Evolutionary conservation across 1,140 invertebrate genomes (phyloP).

Genomic region (Leguminivora glycinivorella): DNA sequence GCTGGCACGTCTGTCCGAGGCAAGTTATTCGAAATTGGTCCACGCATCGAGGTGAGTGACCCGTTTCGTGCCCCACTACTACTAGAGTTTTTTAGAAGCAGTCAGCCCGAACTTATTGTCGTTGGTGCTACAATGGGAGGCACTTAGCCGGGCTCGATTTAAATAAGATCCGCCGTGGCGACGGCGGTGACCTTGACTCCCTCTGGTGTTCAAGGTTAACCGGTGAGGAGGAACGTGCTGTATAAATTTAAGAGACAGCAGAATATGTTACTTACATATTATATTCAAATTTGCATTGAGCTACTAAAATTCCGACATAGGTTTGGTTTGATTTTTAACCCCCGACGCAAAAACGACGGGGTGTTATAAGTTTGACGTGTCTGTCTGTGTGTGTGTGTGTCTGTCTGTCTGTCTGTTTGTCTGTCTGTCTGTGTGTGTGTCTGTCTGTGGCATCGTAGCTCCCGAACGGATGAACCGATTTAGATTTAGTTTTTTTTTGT

Average conservation of each 20-base stretch:
- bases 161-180: conserved; percentile 37
- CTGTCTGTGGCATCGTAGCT: too few relatives aligned
- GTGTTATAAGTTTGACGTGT: too few relatives aligned
- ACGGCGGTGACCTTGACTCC: conserved; percentile 56
- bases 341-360: too few relatives aligned
- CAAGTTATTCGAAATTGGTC: conserved; percentile 62
- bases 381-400: too few relatives aligned
- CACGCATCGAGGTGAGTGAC: conserved; percentile 59
- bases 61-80: conserved; percentile 51
- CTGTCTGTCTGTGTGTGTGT: too few relatives aligned
- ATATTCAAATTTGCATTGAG: too few relatives aligned
- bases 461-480: too few relatives aligned
- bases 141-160: conserved; percentile 46
- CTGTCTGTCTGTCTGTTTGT: too few relatives aligned
- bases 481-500: too few relatives aligned
- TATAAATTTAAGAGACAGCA: conserved; percentile 13
- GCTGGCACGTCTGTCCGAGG: conserved; percentile 40
- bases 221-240: conserved; percentile 27
- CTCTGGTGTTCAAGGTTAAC: conserved; percentile 54
- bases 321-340: too few relatives aligned
- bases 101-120: conserved; percentile 63
- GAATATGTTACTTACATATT: too few relatives aligned
- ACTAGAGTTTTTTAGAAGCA: conserved; percentile 52
- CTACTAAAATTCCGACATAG: too few relatives aligned
- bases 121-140: conserved; percentile 57